Percentiles rank a stretch among this genome's conserved stretches.
Evolutionary conservation across 2,888 invertebrate genomes (phyloP).

Genomic region (Ceraclea dissimilis): DNA sequence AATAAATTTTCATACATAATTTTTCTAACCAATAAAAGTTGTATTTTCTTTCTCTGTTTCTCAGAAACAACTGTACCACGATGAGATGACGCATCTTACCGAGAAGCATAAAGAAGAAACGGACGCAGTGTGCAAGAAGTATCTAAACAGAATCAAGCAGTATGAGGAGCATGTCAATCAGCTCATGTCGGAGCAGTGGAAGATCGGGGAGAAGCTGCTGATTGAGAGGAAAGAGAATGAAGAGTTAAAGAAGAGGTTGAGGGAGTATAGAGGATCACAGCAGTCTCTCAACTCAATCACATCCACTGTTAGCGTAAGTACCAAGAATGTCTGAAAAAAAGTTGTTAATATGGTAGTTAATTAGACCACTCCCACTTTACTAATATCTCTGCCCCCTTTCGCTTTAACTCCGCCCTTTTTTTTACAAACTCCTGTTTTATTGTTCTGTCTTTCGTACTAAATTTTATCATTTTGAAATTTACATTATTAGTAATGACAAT

Average conservation of each 20-base stretch:
- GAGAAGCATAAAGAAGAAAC: slow-evolving; percentile 49
- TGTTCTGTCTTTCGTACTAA: too few relatives aligned
- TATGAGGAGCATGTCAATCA: slow-evolving; percentile 34
- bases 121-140: slow-evolving; percentile 46
- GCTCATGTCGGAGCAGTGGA: slow-evolving; percentile 53
- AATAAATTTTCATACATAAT: too few relatives aligned
- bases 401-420: too few relatives aligned
- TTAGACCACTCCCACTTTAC: too few relatives aligned
- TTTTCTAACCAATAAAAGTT: too few relatives aligned
- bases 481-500: too few relatives aligned
- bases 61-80: slow-evolving; percentile 55
- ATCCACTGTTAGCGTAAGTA: slow-evolving; percentile 19
- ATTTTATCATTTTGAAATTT: too few relatives aligned
- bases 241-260: slow-evolving; percentile 37
- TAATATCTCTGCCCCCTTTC: too few relatives aligned
- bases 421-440: too few relatives aligned
- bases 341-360: not conserved
- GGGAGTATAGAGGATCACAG: slow-evolving; percentile 15
- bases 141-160: slow-evolving; percentile 43
- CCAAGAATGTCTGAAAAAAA: not conserved
- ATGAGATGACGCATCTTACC: slow-evolving; percentile 49
- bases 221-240: slow-evolving; percentile 51
- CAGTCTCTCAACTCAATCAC: slow-evolving; percentile 21
- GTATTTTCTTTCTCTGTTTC: slow-evolving; percentile 24
- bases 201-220: slow-evolving; percentile 52